A percentile compares a stretch with the other conserved stretches of the same genome.
Conservation (phyloP, 2,113 vertebrate species). For the Phoxinus phoxinus region DNA sequence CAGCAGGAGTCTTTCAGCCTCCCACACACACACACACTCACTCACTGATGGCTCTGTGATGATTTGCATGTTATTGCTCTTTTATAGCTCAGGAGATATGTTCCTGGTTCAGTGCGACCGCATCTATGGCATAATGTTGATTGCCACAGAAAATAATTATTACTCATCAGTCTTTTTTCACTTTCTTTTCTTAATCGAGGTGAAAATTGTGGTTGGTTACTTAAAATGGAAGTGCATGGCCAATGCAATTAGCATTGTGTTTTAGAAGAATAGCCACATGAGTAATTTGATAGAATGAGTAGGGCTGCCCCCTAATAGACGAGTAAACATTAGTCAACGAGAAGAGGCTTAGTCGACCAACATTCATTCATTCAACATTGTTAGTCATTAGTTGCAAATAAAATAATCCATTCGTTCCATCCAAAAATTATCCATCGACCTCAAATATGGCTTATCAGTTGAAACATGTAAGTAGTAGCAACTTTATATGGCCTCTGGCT, state of each 20-base stretch:
- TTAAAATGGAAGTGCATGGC: neutral
- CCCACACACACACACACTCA: constrained; percentile 16
- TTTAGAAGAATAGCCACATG: neutral
- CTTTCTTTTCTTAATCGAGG: neutral
- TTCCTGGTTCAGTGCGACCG: neutral
- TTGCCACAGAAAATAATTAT: neutral
- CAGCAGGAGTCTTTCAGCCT: neutral
- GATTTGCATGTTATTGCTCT: constrained; percentile 1
- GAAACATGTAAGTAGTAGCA: too few species aligned
- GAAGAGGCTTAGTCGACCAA: too few species aligned
- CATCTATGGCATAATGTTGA: neutral
- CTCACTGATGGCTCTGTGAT: neutral
- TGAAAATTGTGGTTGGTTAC: neutral
- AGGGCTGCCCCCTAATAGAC: too few species aligned
- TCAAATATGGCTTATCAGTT: too few species aligned
- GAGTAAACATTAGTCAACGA: too few species aligned
- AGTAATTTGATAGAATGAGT: too few species aligned
- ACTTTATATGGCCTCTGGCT: too few species aligned
- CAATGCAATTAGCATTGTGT: neutral
- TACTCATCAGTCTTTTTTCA: neutral
- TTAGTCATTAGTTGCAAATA: too few species aligned
- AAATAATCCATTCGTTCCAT: too few species aligned
- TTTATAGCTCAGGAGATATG: constrained; percentile 11
- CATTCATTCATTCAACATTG: too few species aligned
- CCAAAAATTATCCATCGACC: too few species aligned